Base-by-base conservation (phyloP, 2,113 vertebrate genomes). In the Passer domesticus region DNA sequence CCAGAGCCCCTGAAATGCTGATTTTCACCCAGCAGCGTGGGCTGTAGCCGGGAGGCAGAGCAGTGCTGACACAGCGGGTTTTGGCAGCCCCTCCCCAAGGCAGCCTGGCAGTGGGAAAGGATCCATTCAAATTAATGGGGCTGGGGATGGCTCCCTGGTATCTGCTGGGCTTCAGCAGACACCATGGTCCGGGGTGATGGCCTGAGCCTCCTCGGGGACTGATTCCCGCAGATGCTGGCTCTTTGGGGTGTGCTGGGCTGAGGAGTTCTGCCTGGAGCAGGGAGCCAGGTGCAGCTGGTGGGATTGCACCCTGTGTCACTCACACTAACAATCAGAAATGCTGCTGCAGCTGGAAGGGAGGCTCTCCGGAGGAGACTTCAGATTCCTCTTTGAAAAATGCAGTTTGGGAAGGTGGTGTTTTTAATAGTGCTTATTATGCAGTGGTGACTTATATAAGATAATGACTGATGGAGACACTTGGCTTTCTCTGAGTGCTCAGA, bases 1-100 rank as follows among this genome's bases (percentile, higher is more conserved):
- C 35, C 82, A 82, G 60, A 17, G 66, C 52, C 1, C 60, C 70
- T 4, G 28, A 43, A 72, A 33, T 0, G 16, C 23, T 28, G 17
- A 33, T 63, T 73, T 67, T 17, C 7, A 20, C 12, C 37, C 27
- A 22, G 56, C 1, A 3, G 7, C 2, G 83, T 6, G 44, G 69
- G 89, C 56, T 55, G 14, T 11, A 4, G 8, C 7, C 1, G 4
- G 31, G 74, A 5, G 0, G 4, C 0, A 4, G 63, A 58, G 50
- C 67, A 79, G 25, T 16, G 92, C 95, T 87, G 94, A 92, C 6
- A 7, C 74, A 20, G 22, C 3, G 2, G 7, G 5, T 37, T 80
- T 15, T 15, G 43, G 60, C 15, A 2, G 4, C 43, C 59, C 41
- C 2, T 20, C 50, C 56, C 80, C 84, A 21, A 16, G 35, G 69